Evolutionary conservation across 2,797 vertebrate species (phyloP).

Genomic region (Lindbergichthys nudifrons): DNA sequence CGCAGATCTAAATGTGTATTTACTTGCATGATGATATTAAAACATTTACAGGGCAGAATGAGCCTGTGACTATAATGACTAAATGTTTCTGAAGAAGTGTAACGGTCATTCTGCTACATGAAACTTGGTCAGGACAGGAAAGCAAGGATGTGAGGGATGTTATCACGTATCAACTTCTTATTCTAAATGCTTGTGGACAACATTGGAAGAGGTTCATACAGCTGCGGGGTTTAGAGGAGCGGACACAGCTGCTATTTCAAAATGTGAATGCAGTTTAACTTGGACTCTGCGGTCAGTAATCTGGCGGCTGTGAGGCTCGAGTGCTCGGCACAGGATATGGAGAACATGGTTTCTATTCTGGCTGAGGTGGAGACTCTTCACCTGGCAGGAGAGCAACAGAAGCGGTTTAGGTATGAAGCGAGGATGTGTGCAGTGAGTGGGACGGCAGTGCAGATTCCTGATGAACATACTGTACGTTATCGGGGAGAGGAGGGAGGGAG

Average conservation of each 20-base stretch:
- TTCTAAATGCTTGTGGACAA: conserved; percentile 53
- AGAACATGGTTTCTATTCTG: conserved; percentile 42
- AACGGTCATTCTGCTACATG: not conserved
- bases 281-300: conserved; percentile 66
- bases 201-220: conserved; percentile 66
- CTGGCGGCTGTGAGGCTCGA: conserved; percentile 40
- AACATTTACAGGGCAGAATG: conserved; percentile 2
- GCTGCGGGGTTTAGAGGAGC: conserved; percentile 68
- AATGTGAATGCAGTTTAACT: conserved; percentile 69
- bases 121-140: conserved; percentile 29
- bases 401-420: conserved; percentile 10
- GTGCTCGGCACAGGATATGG: conserved; percentile 42
- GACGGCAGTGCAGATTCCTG: conserved; percentile 17
- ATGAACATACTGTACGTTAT: conserved; percentile 45
- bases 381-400: conserved; percentile 37
- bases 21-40: conserved; percentile 5
- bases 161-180: conserved; percentile 52
- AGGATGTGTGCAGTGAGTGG: not conserved
- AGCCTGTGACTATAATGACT: conserved; percentile 13
- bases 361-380: conserved; percentile 39
- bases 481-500: conserved; percentile 21
- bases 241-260: conserved; percentile 68
- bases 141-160: conserved; percentile 39
- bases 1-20: conserved; percentile 3
- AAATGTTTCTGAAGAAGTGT: not conserved